Evolutionary conservation across 2,113 vertebrate species (phyloP).

Genomic region (Chitala chitala): DNA sequence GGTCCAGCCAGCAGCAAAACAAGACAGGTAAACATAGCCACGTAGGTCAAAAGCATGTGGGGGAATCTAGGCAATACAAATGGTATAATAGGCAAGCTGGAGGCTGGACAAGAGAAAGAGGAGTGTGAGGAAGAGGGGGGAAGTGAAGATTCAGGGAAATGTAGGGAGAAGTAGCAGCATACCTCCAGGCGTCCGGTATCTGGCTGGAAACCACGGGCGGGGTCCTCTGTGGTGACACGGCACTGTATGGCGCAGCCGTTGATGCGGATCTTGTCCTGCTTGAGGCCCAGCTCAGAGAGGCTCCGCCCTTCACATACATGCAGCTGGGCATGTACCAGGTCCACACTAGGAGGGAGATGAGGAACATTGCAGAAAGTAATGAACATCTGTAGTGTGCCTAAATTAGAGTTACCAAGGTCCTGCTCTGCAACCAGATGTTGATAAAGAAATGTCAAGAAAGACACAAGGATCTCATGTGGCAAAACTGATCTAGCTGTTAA

Average conservation of each 20-base stretch:
- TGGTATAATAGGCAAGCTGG: not conserved
- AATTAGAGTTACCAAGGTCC: not conserved
- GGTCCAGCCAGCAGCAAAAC: not conserved
- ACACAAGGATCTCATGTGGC: no score
- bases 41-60: not conserved
- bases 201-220: slow-evolving; percentile 67
- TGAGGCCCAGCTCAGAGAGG: slow-evolving; percentile 62
- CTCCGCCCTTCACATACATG: slow-evolving; percentile 66
- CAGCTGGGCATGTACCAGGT: slow-evolving; percentile 72
- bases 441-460: no score
- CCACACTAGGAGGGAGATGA: slow-evolving; percentile 52
- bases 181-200: slow-evolving; percentile 78
- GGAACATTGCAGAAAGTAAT: not conserved
- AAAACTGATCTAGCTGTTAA: no score
- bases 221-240: slow-evolving; percentile 73
- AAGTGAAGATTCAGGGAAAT: not conserved
- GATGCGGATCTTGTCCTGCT: slow-evolving; percentile 65
- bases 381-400: not conserved
- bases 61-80: not conserved
- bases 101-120: not conserved
- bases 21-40: not conserved
- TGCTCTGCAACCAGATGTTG: no score
- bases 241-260: slow-evolving; percentile 75
- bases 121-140: not conserved
- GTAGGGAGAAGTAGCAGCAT: not conserved